phyloP scores from a whole-genome alignment of 2,797 vertebrate species.

The Adelosebastes latens region DNA sequence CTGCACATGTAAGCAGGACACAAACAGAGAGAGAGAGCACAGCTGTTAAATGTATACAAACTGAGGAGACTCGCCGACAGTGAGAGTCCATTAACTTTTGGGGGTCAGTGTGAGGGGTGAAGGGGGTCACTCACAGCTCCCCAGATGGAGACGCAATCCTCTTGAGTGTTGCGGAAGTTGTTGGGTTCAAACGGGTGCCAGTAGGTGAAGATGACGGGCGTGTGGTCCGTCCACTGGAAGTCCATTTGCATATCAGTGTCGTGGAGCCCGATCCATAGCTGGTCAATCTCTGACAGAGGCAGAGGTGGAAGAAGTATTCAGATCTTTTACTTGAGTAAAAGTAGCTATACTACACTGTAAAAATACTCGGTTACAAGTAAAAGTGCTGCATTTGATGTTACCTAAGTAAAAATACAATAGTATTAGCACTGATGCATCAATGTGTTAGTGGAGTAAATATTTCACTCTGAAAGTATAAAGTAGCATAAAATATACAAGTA shows the following conservation, averaged over 20 bases:
- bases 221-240: constrained; percentile 96
- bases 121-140: constrained; percentile 88
- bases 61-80: constrained; percentile 8
- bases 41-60: constrained; percentile 63
- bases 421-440: neutral
- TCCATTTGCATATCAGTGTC: constrained; percentile 96
- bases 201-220: constrained; percentile 92
- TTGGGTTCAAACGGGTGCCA: constrained; percentile 99
- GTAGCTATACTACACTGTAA: no score
- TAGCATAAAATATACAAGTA: neutral
- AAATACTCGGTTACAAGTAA: neutral
- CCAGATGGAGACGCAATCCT: constrained; percentile 97
- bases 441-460: neutral
- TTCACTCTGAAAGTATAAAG: neutral
- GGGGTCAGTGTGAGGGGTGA: constrained; percentile 7
- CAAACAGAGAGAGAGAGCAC: constrained; percentile 54
- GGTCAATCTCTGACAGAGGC: constrained; percentile 86
- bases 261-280: constrained; percentile 97
- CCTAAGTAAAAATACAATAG: neutral
- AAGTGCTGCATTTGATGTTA: neutral
- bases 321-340: neutral
- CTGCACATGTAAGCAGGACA: constrained; percentile 73
- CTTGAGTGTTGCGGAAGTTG: constrained; percentile 93
- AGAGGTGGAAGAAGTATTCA: neutral
- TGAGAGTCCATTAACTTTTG: neutral